Evolutionary conservation across 2,888 invertebrate genomes (phyloP), one percentile per base, ranked within the genome.

Genomic region (Antitype chi): DNA sequence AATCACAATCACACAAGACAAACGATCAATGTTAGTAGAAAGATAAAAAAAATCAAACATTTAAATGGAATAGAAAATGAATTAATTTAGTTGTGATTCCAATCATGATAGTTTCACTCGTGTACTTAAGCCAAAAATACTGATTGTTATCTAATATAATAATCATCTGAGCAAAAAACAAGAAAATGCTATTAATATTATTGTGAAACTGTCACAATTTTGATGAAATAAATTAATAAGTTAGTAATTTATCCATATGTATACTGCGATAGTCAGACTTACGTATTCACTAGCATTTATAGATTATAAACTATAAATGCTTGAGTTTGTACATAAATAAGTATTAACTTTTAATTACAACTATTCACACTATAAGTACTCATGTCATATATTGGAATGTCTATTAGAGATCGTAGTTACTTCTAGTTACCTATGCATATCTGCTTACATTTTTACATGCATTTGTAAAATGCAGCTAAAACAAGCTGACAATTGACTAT

Each of bases 191-290:
- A 68, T 55, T 63, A 43, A 67, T 62, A 25, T 53, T 71, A 87
- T 86, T 89, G 86, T 91, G 90, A 92, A 91, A 89, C 90, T 88
- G 86, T 85, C 90, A 85, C 80, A 83, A 83, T 82, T 81, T 80
- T 70, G 75, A 87, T 87, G 80, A 87, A 88, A 86, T 86, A 87
- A 88, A 87, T 89, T 88, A 89, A 86, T 88, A 89, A 88, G 91
- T 93, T 90, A 92, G 90, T 91, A 86, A 85, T 81, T 87, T 82
- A 76, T 82, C 84, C 75, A 81, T 77, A 81, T 71, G 68, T 68
- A 80, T 78, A 88, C 93, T 93, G 93, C 95, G 93, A 91, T 93
- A 92, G 94, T 94, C 95, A 94, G 94, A 94, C 89, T 88, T 84
- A 77, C 82, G 81, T 87, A 83, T 77, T 81, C 55, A 84, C 74